Evolutionary conservation across 2,113 vertebrate species (phyloP).

Genomic region (Nothoprocta perdicaria): DNA sequence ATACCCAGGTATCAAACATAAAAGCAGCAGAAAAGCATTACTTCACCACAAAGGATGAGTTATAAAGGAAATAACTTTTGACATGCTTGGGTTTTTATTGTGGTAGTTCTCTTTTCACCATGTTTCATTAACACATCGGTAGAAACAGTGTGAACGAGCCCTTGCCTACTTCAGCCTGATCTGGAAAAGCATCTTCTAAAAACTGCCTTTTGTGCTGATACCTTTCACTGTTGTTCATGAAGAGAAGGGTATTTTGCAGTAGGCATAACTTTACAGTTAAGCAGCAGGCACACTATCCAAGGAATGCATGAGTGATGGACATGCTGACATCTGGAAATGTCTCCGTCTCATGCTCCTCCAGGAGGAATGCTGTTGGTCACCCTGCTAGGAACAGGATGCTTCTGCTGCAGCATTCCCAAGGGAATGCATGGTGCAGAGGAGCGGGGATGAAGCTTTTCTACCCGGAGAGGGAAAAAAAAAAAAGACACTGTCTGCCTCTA

Average conservation of each 20-base stretch:
- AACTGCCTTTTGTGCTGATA: background rate
- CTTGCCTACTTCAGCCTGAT: background rate
- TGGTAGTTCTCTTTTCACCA: background rate
- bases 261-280: background rate
- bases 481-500: background rate
- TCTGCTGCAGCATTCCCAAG: no score
- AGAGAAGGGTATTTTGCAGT: background rate
- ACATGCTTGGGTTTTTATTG: background rate
- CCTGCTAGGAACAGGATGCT: background rate
- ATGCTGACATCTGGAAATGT: background rate
- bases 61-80: background rate
- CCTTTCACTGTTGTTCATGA: background rate
- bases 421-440: background rate
- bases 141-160: background rate
- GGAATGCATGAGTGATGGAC: no score
- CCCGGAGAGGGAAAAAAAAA: background rate
- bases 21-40: background rate
- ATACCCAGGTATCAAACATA: background rate
- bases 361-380: accelerated
- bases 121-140: background rate
- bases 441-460: background rate
- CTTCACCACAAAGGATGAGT: background rate
- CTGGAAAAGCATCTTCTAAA: background rate
- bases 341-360: background rate
- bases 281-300: background rate